Conservation (phyloP, 2,888 invertebrate genomes). For the Trisateles emortualis region DNA sequence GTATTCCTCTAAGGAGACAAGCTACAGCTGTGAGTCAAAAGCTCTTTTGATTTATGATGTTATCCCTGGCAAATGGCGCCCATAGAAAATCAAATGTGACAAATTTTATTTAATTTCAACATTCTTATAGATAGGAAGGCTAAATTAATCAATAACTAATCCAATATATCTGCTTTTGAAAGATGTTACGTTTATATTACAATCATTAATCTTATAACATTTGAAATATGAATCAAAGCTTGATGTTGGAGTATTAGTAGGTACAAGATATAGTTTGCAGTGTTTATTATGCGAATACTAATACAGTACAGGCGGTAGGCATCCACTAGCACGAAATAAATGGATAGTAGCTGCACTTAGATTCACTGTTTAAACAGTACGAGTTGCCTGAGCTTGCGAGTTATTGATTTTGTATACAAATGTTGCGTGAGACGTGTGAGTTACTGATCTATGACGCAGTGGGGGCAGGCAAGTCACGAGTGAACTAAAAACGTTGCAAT, state of each 20-base stretch:
- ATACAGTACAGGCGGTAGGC: not conserved
- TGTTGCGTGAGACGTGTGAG: slow-evolving; percentile 1
- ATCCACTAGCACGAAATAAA: not conserved
- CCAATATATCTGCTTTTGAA: no score
- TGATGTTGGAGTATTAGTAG: no score
- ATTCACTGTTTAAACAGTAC: not conserved
- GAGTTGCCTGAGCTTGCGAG: not conserved
- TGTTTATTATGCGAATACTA: not conserved
- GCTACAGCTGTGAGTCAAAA: not conserved
- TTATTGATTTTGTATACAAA: not conserved
- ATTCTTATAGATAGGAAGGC: no score
- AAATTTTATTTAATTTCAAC: not conserved
- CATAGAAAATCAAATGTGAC: not conserved
- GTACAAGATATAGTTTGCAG: no score
- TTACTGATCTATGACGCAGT: not conserved
- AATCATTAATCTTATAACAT: no score
- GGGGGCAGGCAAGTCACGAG: not conserved
- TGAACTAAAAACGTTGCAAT: not conserved
- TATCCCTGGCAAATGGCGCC: not conserved
- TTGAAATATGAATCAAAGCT: no score
- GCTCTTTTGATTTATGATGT: not conserved
- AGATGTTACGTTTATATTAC: no score
- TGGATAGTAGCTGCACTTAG: not conserved
- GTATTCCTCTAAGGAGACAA: not conserved
- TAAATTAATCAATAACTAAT: no score